Base-by-base conservation (phyloP, 2,888 invertebrate genomes). In the Cyaniris semiargus region DNA sequence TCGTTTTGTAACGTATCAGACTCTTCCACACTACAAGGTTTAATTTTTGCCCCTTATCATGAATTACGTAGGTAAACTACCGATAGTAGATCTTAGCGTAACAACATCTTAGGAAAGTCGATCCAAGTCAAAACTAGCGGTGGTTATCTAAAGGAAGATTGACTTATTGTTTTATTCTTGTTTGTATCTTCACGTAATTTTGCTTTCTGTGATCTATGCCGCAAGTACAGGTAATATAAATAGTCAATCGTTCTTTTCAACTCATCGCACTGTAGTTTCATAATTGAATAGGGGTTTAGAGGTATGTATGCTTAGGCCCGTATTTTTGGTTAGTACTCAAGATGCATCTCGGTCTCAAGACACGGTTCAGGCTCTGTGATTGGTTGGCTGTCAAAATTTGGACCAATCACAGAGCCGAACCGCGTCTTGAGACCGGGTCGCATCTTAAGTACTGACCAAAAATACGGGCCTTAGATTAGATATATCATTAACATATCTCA, bases 1-100 rank as follows among this genome's bases (percentile, higher is more conserved):
- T 92, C 93, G 81, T 93, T 88, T 85, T 93, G 92, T 89, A 93
- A 92, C 86, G 91, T 92, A 58, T 93, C 93, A 44, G 93, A 93
- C 80, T 90, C 91, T 15, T 89, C 92, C 15, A 88, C 92, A 48
- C 90, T 86, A 70, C 93, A 93, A 93, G 94, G 94, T 94, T 87
- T 80, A 78, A 74, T 44, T 58, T 78, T 66, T 34, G 58, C 70
- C 18, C 58, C 66, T 76, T 34, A 38, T 78, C 56, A 75, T 58
- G 76, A 75, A 76, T 70, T 60, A 74, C 13, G 34, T 76, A 74
- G 78, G 60, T 27, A 27, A 27, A 27, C 27, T 44, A 21, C 15
- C 10, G 21, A 60, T 60, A 23, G 23, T 60, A 60, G 21, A 13
- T 60, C 18, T 53, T 18, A 23, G 21, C n/a, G n/a, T 23, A 60